Conservation (phyloP, 2,888 invertebrate genomes). For the Dynastes maya region DNA sequence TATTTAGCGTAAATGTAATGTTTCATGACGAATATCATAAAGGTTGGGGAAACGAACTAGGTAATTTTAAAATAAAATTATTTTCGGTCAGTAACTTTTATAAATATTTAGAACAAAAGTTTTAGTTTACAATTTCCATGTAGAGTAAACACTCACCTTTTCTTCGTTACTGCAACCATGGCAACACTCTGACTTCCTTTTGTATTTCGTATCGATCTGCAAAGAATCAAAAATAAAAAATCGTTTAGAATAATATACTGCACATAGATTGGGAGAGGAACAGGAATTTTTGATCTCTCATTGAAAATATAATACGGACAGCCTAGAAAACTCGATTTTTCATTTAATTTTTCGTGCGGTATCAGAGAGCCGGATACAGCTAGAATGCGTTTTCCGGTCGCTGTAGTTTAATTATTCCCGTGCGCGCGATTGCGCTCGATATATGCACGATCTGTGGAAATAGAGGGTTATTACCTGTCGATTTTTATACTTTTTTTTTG, state of each 20-base stretch:
- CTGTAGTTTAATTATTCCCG: not conserved
- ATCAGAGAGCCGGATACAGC: not conserved
- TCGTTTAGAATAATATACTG: not conserved
- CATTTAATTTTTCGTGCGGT: not conserved
- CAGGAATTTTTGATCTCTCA: not conserved
- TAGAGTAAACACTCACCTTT: constrained; percentile 78
- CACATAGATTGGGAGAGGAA: not conserved
- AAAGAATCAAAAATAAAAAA: constrained; percentile 62
- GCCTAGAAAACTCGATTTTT: not conserved
- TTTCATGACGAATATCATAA: no score
- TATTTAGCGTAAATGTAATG: no score
- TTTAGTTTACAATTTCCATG: no score
- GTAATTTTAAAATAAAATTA: no score
- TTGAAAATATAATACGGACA: not conserved
- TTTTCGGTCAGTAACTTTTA: no score
- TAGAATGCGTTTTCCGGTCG: not conserved
- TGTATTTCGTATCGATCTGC: constrained; percentile 83
- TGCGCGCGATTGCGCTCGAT: not conserved
- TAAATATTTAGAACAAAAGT: no score
- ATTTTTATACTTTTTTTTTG: not conserved
- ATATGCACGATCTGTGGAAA: not conserved
- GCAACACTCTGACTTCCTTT: constrained; percentile 85
- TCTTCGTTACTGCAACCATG: constrained; percentile 89
- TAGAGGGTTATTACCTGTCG: not conserved
- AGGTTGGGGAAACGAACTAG: no score